phyloP scores from a whole-genome alignment of 2,888 invertebrate genomes.

The Tachystola acroxantha region DNA sequence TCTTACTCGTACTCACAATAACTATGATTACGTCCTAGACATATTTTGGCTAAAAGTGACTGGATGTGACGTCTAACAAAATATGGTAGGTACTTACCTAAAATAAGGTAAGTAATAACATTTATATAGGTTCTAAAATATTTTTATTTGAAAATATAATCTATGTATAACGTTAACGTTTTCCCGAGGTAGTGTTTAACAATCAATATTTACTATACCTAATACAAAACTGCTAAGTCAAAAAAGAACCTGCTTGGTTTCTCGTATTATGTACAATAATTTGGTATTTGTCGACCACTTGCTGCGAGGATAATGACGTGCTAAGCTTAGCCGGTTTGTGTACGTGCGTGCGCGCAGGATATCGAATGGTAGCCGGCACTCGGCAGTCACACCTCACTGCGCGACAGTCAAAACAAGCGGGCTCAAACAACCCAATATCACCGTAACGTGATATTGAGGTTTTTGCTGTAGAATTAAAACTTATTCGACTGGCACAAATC shows the following conservation, averaged over 20 bases:
- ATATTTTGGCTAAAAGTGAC: too few relatives aligned
- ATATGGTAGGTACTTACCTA: too few relatives aligned
- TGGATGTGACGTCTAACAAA: too few relatives aligned
- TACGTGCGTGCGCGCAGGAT: slow-evolving; percentile 37
- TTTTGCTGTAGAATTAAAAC: slow-evolving; percentile 23
- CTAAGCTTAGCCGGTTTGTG: too few relatives aligned
- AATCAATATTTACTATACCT: too few relatives aligned
- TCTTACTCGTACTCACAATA: too few relatives aligned
- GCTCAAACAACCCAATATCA: slow-evolving; percentile 34
- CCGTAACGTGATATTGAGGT: slow-evolving; percentile 42
- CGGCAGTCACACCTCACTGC: slow-evolving; percentile 41
- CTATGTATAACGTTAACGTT: neutral
- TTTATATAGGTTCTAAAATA: too few relatives aligned
- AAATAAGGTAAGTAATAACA: too few relatives aligned
- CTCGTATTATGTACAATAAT: neutral
- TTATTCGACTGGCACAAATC: neutral
- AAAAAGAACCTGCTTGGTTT: neutral
- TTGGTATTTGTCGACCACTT: neutral
- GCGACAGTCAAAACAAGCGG: slow-evolving; percentile 46
- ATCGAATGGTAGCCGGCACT: slow-evolving; percentile 12
- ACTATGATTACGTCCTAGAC: too few relatives aligned
- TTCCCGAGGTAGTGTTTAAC: neutral
- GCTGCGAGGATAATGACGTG: too few relatives aligned
- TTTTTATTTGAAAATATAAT: too few relatives aligned
- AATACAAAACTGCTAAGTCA: neutral